A percentile compares a stretch with the other conserved stretches of the same genome.
phyloP scores from a whole-genome alignment of 2,797 vertebrate species.

The Psittacula derbiana region DNA sequence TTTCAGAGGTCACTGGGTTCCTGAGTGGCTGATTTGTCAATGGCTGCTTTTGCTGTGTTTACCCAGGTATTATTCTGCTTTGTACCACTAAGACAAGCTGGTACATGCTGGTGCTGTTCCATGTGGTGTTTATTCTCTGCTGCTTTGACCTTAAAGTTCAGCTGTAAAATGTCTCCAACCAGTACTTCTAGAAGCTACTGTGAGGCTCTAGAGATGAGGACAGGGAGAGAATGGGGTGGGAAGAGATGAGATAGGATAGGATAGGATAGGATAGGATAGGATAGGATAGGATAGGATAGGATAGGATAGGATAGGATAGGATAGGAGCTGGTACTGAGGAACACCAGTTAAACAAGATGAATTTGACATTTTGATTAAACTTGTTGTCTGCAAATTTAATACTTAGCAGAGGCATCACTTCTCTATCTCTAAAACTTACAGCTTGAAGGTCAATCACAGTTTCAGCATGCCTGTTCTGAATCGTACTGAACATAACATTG shows the following conservation, averaged over 20 bases:
- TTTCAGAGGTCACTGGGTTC: background rate
- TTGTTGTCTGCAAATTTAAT: background rate
- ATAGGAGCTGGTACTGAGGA: background rate
- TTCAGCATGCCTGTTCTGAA: background rate
- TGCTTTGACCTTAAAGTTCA: background rate
- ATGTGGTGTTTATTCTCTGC: background rate
- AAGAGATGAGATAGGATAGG: background rate
- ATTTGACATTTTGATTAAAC: background rate
- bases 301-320: background rate
- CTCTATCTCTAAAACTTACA: background rate
- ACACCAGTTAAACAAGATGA: background rate
- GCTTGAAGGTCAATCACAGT: background rate
- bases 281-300: background rate
- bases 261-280: background rate
- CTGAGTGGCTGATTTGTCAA: background rate
- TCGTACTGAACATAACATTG: background rate
- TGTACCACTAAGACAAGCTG: background rate
- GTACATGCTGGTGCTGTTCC: background rate
- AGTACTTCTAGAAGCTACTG: background rate
- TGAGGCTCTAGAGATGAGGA: background rate
- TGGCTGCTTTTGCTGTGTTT: background rate
- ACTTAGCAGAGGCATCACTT: background rate
- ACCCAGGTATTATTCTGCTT: background rate
- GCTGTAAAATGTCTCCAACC: background rate
- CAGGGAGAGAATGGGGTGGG: background rate